Conservation (phyloP, 2,113 vertebrate genomes). For the Indicator maculatus region DNA sequence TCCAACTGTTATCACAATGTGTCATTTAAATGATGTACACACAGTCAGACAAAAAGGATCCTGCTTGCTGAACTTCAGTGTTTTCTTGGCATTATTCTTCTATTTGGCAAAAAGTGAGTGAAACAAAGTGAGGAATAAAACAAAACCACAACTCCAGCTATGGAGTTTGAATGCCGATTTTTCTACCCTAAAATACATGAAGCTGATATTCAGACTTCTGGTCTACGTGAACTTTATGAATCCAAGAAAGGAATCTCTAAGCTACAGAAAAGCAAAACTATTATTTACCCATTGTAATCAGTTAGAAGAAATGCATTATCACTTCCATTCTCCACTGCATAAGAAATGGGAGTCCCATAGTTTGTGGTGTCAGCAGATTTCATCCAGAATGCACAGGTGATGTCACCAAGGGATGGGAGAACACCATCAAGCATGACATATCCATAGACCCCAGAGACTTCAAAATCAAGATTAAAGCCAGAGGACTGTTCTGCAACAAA, state of each 20-base stretch:
- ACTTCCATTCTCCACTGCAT: slow-evolving; percentile 89
- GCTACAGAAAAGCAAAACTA: background rate
- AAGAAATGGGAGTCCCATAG: slow-evolving; percentile 95
- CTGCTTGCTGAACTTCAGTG: background rate
- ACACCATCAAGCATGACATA: slow-evolving; percentile 91
- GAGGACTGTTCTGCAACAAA: slow-evolving; percentile 88
- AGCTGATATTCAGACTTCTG: background rate
- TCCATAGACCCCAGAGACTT: slow-evolving; percentile 94
- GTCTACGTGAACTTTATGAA: background rate
- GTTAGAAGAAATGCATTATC: slow-evolving; percentile 97
- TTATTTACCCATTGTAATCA: slow-evolving; percentile 94
- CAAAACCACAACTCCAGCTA: background rate
- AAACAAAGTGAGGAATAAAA: background rate
- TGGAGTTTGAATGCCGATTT: background rate
- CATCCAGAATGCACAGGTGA: slow-evolving; percentile 98
- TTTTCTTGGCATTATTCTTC: background rate
- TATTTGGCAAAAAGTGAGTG: background rate
- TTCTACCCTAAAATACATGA: background rate
- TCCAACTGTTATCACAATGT: background rate
- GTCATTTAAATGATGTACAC: background rate
- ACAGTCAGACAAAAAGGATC: background rate
- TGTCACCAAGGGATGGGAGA: slow-evolving; percentile 86
- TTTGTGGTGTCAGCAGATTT: slow-evolving; percentile 89
- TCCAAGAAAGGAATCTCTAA: background rate
- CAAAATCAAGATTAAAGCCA: slow-evolving; percentile 95